Evolutionary conservation across 2,797 vertebrate species (phyloP).

Genomic region (Microtus obscurus): DNA sequence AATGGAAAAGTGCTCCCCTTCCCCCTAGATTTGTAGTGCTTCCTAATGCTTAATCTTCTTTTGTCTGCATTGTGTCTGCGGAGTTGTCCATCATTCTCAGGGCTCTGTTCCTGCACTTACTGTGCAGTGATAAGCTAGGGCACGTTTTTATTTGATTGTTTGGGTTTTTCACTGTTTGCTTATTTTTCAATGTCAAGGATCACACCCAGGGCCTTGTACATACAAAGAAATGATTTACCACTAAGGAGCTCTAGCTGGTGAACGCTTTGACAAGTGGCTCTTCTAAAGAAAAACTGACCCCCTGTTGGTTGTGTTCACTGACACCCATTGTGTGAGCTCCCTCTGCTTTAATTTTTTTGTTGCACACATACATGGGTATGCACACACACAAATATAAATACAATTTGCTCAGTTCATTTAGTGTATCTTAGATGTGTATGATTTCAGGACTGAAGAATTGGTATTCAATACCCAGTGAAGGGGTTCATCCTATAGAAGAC

Average conservation of each 20-base stretch:
- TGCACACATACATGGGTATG: background rate
- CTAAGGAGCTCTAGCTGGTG: background rate
- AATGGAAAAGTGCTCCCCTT: no score
- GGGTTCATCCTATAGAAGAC: background rate
- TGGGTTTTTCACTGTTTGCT: background rate
- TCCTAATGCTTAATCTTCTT: background rate
- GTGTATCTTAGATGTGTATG: background rate
- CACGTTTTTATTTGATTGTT: background rate
- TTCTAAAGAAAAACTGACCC: no score
- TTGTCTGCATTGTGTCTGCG: background rate
- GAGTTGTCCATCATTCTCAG: background rate
- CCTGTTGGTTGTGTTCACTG: no score
- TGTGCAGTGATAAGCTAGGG: background rate
- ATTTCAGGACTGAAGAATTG: background rate
- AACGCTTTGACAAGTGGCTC: background rate
- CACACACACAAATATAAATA: background rate
- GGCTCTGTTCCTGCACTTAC: background rate
- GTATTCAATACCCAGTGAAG: background rate
- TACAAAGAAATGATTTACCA: background rate
- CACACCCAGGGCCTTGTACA: background rate
- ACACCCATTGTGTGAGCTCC: background rate
- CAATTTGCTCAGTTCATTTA: background rate
- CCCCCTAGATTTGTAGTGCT: background rate
- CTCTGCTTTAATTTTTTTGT: background rate
- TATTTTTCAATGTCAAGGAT: background rate